phyloP scores from a whole-genome alignment of 2,888 invertebrate species.

The Stegophylla sp. region DNA sequence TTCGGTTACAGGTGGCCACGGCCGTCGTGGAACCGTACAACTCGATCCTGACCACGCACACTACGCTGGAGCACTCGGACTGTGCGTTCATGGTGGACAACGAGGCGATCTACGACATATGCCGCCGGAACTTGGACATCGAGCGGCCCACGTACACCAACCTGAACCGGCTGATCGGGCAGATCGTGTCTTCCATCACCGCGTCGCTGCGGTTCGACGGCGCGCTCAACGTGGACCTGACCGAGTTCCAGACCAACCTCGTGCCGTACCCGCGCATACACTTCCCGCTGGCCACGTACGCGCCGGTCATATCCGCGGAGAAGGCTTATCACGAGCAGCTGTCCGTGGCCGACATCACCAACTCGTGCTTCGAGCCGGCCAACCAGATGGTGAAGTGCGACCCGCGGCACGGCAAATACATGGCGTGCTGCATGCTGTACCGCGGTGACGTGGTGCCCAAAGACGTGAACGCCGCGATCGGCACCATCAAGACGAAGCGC shows the following conservation, averaged over 20 bases:
- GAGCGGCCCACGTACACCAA: too few species aligned
- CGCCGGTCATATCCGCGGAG: conserved; percentile 69
- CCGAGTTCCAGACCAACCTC: conserved; percentile 70
- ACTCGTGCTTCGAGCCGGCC: conserved; percentile 70
- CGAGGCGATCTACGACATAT: too few species aligned
- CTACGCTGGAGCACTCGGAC: too few species aligned
- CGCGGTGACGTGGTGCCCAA: conserved; percentile 73
- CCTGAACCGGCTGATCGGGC: too few species aligned
- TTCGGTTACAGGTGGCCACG: too few species aligned
- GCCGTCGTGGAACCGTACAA: too few species aligned
- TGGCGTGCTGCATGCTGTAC: conserved; percentile 69
- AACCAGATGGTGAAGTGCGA: conserved; percentile 69
- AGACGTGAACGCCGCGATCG: conserved; percentile 70
- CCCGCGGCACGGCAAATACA: conserved; percentile 66
- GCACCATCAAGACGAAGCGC: conserved; percentile 70
- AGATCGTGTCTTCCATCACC: too few species aligned
- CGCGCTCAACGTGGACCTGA: conserved; percentile 72
- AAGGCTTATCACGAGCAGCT: conserved; percentile 69
- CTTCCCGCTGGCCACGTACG: conserved; percentile 70
- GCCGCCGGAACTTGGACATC: too few species aligned
- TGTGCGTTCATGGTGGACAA: too few species aligned
- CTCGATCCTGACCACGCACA: too few species aligned
- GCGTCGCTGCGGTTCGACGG: conserved; percentile 71
- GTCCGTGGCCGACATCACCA: conserved; percentile 70
- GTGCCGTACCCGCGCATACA: conserved; percentile 74